Percentiles rank a stretch among this genome's conserved stretches.
Conservation (phyloP, 2,888 invertebrate species). For the Tetragnatha montana region DNA sequence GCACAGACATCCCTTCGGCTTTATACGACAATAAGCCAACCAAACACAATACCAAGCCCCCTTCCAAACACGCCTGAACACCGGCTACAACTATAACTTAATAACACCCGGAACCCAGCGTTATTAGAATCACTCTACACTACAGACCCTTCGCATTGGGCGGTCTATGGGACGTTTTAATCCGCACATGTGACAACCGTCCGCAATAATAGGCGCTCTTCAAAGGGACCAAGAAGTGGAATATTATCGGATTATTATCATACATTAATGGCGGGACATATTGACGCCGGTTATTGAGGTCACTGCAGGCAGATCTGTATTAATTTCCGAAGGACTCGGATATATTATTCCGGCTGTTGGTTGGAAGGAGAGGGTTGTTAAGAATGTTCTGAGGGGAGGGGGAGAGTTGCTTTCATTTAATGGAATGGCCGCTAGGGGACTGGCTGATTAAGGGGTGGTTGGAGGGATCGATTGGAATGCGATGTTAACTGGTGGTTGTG, state of each 20-base stretch:
- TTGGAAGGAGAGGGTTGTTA: background rate
- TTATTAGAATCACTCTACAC: background rate
- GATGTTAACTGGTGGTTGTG: background rate
- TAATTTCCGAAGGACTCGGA: constrained; percentile 35
- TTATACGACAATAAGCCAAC: no score
- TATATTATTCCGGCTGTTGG: constrained; percentile 12
- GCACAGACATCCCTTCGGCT: no score
- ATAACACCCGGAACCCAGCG: background rate
- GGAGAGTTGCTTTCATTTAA: constrained; percentile 10
- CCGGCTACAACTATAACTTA: background rate
- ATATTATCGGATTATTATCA: constrained; percentile 62
- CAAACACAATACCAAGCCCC: no score
- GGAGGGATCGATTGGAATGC: background rate
- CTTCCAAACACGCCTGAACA: no score
- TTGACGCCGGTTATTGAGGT: constrained; percentile 53
- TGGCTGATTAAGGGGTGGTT: background rate
- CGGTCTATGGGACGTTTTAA: background rate
- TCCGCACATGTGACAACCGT: background rate
- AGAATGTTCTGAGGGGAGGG: background rate
- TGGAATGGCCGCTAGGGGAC: background rate
- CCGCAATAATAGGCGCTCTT: background rate
- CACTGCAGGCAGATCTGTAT: constrained; percentile 41
- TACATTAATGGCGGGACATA: constrained; percentile 48
- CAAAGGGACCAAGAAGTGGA: constrained; percentile 14
- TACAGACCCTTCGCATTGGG: background rate